Percentiles rank a stretch among this genome's conserved stretches.
phyloP scores from a whole-genome alignment of 2,797 vertebrate species.

The Setipinna tenuifilis region DNA sequence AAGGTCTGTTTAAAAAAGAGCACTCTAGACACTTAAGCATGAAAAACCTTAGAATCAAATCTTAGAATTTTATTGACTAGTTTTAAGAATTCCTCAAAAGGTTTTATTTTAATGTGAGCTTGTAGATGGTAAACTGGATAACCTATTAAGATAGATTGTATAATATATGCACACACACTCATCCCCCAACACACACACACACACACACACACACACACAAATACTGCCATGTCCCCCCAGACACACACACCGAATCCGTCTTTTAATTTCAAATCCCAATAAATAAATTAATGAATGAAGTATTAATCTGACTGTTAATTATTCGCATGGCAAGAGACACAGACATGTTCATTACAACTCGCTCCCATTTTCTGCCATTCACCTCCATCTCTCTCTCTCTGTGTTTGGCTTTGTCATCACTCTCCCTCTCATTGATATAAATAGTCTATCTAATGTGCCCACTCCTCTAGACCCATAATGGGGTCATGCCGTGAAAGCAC shows the following conservation, averaged over 20 bases:
- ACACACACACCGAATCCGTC: background rate
- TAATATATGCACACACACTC: background rate
- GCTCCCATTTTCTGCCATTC: background rate
- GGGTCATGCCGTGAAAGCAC: too few relatives aligned
- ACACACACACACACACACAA: background rate
- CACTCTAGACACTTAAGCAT: background rate
- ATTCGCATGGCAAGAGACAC: background rate
- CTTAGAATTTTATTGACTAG: too few relatives aligned
- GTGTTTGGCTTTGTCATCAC: background rate
- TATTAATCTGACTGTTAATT: background rate
- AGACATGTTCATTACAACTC: background rate
- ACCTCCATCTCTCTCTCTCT: background rate
- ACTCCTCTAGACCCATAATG: too few relatives aligned
- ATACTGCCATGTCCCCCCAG: background rate
- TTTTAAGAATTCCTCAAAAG: too few relatives aligned
- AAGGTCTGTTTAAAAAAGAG: background rate
- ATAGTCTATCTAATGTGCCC: too few relatives aligned
- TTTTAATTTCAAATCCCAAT: background rate
- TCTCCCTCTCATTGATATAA: background rate
- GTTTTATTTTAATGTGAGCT: too few relatives aligned
- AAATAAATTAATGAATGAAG: background rate
- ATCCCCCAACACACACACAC: background rate
- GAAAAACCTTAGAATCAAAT: background rate
- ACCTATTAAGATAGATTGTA: too few relatives aligned
- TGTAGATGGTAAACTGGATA: too few relatives aligned